Percentiles rank a stretch among this genome's conserved stretches.
phyloP scores from a whole-genome alignment of 2,888 invertebrate genomes.

The Acrocyrtus sp. region DNA sequence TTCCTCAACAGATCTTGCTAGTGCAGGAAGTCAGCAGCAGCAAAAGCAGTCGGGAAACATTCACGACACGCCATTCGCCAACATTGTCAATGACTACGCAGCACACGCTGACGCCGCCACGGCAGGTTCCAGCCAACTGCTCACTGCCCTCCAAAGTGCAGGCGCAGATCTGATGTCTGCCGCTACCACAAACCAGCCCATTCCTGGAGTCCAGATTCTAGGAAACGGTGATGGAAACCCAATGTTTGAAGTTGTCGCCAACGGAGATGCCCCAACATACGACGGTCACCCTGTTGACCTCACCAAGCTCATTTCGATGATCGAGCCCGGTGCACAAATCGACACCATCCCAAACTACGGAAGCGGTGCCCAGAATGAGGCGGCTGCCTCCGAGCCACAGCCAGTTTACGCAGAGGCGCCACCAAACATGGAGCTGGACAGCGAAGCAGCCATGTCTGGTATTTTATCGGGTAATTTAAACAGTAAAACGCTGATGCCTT shows the following conservation, averaged over 20 bases:
- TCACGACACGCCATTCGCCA: slow-evolving; percentile 33
- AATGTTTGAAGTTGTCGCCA: slow-evolving; percentile 60
- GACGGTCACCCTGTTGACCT: slow-evolving; percentile 62
- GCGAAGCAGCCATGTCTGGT: slow-evolving; percentile 33
- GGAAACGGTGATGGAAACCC: slow-evolving; percentile 57
- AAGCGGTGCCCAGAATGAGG: slow-evolving; percentile 7
- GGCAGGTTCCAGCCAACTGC: slow-evolving; percentile 19
- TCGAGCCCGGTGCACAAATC: slow-evolving; percentile 57
- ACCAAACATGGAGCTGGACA: slow-evolving; percentile 18
- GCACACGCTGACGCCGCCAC: slow-evolving; percentile 35
- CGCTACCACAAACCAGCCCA: slow-evolving; percentile 11
- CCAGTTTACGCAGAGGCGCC: slow-evolving; percentile 22
- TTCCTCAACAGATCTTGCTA: slow-evolving; percentile 15
- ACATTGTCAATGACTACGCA: slow-evolving; percentile 27
- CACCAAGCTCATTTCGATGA: slow-evolving; percentile 61
- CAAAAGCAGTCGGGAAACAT: slow-evolving; percentile 29
- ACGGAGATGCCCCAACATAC: slow-evolving; percentile 59
- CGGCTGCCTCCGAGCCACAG: slow-evolving; percentile 27
- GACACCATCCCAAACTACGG: slow-evolving; percentile 31
- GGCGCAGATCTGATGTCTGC: slow-evolving; percentile 2
- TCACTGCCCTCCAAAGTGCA: neutral
- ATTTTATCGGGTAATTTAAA: slow-evolving; percentile 33
- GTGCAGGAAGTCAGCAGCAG: slow-evolving; percentile 12
- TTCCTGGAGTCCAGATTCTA: slow-evolving; percentile 52
- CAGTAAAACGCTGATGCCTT: neutral